Conservation (phyloP, 2,113 vertebrate species). For the Dipodomys ordii region DNA sequence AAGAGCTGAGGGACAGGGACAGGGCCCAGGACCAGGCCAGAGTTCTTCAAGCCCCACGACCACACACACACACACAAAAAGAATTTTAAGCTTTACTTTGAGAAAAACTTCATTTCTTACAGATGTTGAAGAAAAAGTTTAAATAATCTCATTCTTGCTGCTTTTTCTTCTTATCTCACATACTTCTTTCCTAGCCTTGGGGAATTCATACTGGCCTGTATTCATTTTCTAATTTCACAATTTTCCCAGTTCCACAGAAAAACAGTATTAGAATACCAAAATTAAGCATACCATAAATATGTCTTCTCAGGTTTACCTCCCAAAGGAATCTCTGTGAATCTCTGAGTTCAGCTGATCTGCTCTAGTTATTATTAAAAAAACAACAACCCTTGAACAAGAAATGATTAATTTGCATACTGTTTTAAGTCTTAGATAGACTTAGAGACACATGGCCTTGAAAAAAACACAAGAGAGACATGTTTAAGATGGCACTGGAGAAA, state of each 20-base stretch:
- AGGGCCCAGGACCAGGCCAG: no score
- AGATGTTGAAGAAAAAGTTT: not conserved
- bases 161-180: not conserved
- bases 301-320: not conserved
- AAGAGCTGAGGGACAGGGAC: no score
- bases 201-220: not conserved
- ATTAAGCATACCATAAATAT: slow-evolving; percentile 6
- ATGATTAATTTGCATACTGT: not conserved
- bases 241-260: slow-evolving; percentile 28
- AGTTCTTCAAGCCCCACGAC: no score
- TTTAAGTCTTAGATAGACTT: not conserved
- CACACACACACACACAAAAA: no score
- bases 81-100: not conserved
- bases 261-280: slow-evolving; percentile 46
- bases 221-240: not conserved
- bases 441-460: not conserved
- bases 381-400: not conserved
- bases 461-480: not conserved
- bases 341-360: not conserved
- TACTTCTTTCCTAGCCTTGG: not conserved
- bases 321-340: not conserved
- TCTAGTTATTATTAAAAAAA: not conserved
- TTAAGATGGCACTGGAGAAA: not conserved
- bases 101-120: not conserved
- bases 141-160: not conserved